Evolutionary conservation across 2,888 invertebrate species (phyloP).

Genomic region (Oligia strigilis): DNA sequence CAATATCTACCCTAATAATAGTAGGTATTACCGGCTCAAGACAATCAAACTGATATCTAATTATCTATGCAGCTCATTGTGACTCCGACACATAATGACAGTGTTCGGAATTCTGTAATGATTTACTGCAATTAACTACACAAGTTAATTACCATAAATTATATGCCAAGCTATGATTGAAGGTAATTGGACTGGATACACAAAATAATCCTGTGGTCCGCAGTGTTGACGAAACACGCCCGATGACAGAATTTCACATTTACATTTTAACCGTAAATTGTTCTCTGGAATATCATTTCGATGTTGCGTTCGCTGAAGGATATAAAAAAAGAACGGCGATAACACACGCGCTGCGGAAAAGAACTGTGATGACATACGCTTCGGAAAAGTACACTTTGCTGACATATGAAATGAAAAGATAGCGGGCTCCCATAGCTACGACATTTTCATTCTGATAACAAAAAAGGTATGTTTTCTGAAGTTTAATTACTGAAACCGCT

Average conservation of each 20-base stretch:
- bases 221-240: constrained; percentile 24
- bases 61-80: constrained; percentile 32
- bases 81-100: constrained; percentile 35
- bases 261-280: constrained; percentile 45
- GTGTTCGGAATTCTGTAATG: constrained; percentile 42
- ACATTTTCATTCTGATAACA: constrained; percentile 43
- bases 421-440: constrained; percentile 27
- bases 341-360: constrained; percentile 14
- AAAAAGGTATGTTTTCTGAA: constrained; percentile 48
- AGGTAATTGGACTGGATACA: constrained; percentile 34
- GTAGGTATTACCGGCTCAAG: constrained; percentile 18
- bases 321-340: constrained; percentile 39
- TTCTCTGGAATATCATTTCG: constrained; percentile 44
- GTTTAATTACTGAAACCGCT: constrained; percentile 41
- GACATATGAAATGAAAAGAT: constrained; percentile 56
- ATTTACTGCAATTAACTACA: constrained; percentile 35
- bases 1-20: neutral
- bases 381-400: constrained; percentile 46
- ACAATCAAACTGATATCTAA: constrained; percentile 33
- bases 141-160: constrained; percentile 51
- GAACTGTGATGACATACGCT: constrained; percentile 30
- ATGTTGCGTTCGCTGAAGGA: constrained; percentile 35
- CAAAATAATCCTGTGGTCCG: constrained; percentile 35
- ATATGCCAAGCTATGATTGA: constrained; percentile 39
- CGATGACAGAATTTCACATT: constrained; percentile 38